These are phyloP conservation scores for Neomorphus geoffroyi DNA, from an alignment of 2,797 vertebrate genomes.

Conservation along the genomic window DNA sequence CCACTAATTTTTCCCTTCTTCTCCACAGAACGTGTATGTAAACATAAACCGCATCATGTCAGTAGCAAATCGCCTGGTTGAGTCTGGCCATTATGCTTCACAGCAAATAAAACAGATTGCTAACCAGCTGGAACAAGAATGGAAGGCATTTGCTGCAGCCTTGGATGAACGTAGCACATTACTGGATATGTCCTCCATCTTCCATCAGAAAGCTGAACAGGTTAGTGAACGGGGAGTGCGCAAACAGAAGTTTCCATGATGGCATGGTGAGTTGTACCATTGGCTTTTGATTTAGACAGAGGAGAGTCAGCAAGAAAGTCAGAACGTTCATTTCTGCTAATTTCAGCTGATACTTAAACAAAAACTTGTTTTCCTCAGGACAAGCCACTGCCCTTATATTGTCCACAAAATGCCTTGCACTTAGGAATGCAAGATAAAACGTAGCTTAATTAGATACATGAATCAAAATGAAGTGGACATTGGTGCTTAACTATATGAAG, in stretches of 20 bases:
- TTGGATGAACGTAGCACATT: conserved; percentile 96
- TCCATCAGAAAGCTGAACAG: conserved; percentile 98
- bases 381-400: neutral
- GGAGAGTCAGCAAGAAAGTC: neutral
- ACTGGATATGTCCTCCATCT: conserved; percentile 95
- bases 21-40: conserved; percentile 92
- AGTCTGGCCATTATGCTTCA: conserved; percentile 96
- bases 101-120: conserved; percentile 99
- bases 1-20: neutral
- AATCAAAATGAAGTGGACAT: neutral
- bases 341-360: neutral
- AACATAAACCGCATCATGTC: conserved; percentile 99
- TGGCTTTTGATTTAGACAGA: neutral
- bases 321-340: neutral
- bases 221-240: conserved; percentile 69
- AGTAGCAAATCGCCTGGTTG: conserved; percentile 93
- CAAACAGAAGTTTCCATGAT: neutral
- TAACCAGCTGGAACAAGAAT: conserved; percentile 94
- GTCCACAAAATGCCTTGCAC: neutral
- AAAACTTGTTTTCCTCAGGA: neutral
- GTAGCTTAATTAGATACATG: neutral
- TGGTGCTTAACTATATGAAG: neutral
- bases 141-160: conserved; percentile 96
- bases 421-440: neutral
- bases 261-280: neutral